Base-by-base conservation (phyloP, 2,888 invertebrate species). In the Scelioninae gen. 1 region DNA sequence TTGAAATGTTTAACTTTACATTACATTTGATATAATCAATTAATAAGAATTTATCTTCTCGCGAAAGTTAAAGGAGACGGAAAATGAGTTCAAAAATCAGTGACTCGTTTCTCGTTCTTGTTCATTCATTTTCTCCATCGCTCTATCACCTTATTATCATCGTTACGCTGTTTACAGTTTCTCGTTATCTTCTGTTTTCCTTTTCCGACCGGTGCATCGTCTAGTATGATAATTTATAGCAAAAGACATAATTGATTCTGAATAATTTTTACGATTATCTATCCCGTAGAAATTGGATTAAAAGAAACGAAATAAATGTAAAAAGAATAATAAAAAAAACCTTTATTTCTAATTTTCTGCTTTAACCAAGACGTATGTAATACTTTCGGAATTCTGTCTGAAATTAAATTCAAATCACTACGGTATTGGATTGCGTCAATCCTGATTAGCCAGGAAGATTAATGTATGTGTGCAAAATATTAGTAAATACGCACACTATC, bases 121-220 rank as follows among this genome's bases (percentile, higher is more conserved):
- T 47, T 58, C 55, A 32, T 51, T 40, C n/a, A 77, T 51, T 65
- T 71, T 78, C 31, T 53, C 66, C 72, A 51, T 79, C 53, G 47
- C 62, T 68, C 63, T 31, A 32, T 65, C 69, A 43, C 43, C 34
- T 47, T 34, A 81, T 74, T 77, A 82, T 82, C 82, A 45, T 55
- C 71, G 23, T 72, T 55, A 62, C 34, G 71, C 38, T 82, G 75
- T 82, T 84, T 84, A 84, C 81, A 72, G 51, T 74, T 66, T 55
- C 45, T 76, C 55, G 60, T 82, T 84, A 84, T 82, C 84, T 23
- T 23, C 62, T 63, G 75, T 76, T 84, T 84, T 72, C 66, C 60
- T 77, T 81, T n/a, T 71, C 2, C 65, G 60, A 58, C 69, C 83
- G 55, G 77, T 66, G 62, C 68, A 66, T 69, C 63, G 69, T 71